Percentiles rank a stretch among this genome's conserved stretches.
These are phyloP conservation scores for Oryzias javanicus DNA, from an alignment of 2,113 vertebrate species.

Conservation along the genomic window DNA sequence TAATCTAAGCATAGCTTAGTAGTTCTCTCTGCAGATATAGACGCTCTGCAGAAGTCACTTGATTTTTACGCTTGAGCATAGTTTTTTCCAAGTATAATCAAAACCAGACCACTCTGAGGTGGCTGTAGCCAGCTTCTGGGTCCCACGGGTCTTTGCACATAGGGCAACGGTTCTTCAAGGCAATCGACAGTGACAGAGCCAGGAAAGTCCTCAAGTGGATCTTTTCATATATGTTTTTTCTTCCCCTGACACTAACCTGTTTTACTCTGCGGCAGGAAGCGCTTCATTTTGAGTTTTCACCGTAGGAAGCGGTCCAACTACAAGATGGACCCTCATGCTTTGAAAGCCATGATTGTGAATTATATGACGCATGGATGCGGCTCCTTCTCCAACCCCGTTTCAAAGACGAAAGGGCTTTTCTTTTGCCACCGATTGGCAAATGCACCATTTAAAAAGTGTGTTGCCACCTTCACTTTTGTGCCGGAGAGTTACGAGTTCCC, in stretches of 20 bases:
- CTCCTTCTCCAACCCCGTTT: conserved; percentile 3
- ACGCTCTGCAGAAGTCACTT: conserved; percentile 72
- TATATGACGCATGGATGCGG: conserved; percentile 51
- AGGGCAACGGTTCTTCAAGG: conserved; percentile 67
- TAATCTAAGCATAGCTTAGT: too few relatives aligned
- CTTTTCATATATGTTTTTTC: conserved; percentile 74
- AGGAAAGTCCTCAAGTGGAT: conserved; percentile 81
- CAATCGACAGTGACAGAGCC: conserved; percentile 78
- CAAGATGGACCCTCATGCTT: conserved; percentile 37
- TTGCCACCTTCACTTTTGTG: conserved; percentile 64
- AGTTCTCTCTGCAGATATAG: conserved; percentile 46
- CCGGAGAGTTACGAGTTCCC: conserved; percentile 73
- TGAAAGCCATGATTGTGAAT: conserved; percentile 55
- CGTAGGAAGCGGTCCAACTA: conserved; percentile 53
- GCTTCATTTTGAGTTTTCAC: conserved; percentile 68
- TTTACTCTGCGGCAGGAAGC: conserved; percentile 63
- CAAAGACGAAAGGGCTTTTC: conserved; percentile 31
- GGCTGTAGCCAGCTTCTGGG: conserved; percentile 64
- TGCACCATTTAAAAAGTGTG: conserved; percentile 58
- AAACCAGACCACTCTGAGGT: conserved; percentile 72
- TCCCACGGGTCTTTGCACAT: conserved; percentile 70
- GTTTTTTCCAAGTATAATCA: conserved; percentile 65
- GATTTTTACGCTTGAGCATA: conserved; percentile 62
- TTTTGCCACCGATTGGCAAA: conserved; percentile 48
- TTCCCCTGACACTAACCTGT: conserved; percentile 73